phyloP scores from a whole-genome alignment of 2,797 vertebrate genomes.

The Eleutherodactylus coqui region DNA sequence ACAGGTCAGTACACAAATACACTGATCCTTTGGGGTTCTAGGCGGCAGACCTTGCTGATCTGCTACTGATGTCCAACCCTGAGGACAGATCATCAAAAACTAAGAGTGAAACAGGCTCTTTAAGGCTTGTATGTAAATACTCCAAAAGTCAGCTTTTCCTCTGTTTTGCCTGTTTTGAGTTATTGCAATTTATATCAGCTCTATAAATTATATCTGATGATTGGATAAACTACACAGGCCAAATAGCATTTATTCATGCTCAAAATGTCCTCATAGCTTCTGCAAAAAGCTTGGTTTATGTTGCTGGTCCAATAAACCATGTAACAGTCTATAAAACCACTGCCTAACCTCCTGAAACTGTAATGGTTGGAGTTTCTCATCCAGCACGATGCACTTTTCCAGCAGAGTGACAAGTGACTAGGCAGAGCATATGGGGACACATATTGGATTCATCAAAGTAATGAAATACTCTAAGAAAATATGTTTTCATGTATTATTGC shows the following conservation, averaged over 20 bases:
- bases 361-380: not conserved
- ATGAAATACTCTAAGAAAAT: conserved; percentile 45
- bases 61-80: too few relatives aligned
- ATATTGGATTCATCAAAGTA: conserved; percentile 43
- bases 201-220: not conserved
- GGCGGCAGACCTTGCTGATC: too few relatives aligned
- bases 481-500: conserved; percentile 45
- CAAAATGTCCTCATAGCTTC: not conserved
- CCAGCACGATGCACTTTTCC: not conserved
- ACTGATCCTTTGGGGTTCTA: too few relatives aligned
- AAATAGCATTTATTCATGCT: not conserved
- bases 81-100: too few relatives aligned
- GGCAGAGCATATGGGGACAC: conserved; percentile 46
- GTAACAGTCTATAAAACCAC: conserved; percentile 22
- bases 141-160: not conserved
- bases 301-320: conserved; percentile 30
- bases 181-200: not conserved
- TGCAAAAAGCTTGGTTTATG: conserved; percentile 20
- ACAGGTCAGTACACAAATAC: too few relatives aligned
- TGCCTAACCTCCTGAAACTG: not conserved
- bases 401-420: conserved; percentile 32
- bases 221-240: not conserved
- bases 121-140: too few relatives aligned
- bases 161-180: not conserved
- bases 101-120: too few relatives aligned